phyloP scores from a whole-genome alignment of 2,797 vertebrate genomes.

The Tenualosa thibaudeaui region DNA sequence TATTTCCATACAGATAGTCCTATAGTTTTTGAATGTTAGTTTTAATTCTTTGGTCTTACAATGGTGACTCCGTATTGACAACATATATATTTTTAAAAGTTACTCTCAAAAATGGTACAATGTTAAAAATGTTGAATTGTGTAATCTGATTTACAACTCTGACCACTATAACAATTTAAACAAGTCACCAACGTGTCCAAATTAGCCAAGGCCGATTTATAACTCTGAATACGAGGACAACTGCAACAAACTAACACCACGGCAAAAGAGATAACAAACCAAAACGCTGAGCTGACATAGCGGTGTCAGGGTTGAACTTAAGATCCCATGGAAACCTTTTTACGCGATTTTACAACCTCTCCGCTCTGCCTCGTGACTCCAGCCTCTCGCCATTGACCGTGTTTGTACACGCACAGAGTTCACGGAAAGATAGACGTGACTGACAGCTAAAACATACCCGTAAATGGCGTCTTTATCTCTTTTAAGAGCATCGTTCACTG shows the following conservation, averaged over 20 bases:
- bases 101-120: background rate
- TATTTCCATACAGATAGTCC: background rate
- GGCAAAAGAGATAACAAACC: background rate
- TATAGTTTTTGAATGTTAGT: background rate
- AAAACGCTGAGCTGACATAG: background rate
- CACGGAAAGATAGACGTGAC: constrained; percentile 47
- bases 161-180: background rate
- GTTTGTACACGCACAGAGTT: constrained; percentile 14
- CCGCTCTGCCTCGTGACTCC: background rate
- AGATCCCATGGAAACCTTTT: background rate
- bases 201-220: background rate
- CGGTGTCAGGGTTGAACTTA: background rate
- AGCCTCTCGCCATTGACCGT: background rate
- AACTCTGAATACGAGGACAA: background rate
- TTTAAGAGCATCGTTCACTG: constrained; percentile 99
- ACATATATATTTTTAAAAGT: background rate
- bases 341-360: background rate
- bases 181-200: background rate
- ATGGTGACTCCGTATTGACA: background rate
- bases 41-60: background rate
- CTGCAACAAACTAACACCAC: constrained; percentile 2
- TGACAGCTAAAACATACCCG: constrained; percentile 83
- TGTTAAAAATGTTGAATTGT: background rate
- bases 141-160: background rate
- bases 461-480: constrained; percentile 99